These are phyloP conservation scores for Zeus faber DNA, from an alignment of 2,113 vertebrate species.

Conservation along the genomic window DNA sequence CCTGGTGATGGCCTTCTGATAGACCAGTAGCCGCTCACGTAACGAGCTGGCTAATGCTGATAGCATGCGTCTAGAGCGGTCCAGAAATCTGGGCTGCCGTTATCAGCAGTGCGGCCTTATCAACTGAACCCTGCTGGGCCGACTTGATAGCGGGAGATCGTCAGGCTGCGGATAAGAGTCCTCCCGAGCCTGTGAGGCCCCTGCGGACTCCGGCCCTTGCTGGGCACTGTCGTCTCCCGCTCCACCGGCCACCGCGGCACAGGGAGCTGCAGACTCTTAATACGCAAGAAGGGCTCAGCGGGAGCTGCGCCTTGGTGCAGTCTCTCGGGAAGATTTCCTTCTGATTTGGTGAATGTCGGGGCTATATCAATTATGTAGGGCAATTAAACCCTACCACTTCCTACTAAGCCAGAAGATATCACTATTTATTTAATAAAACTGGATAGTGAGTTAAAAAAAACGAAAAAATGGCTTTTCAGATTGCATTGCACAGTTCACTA, in stretches of 20 bases:
- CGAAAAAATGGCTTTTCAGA: no score
- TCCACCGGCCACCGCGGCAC: conserved; percentile 14
- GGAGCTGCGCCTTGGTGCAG: conserved; percentile 4
- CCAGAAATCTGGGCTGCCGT: conserved; percentile 42
- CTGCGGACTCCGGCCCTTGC: conserved; percentile 22
- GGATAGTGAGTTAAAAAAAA: no score
- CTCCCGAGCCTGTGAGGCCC: conserved; percentile 39
- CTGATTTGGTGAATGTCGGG: no score
- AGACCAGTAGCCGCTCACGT: conserved; percentile 61
- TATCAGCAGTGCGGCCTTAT: conserved; percentile 64
- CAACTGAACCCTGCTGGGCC: conserved; percentile 62
- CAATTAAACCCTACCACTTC: no score
- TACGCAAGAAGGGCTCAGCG: conserved; percentile 28
- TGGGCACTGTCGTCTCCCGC: conserved; percentile 24
- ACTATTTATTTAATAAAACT: no score
- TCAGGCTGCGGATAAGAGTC: conserved; percentile 54
- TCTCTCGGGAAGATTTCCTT: no score
- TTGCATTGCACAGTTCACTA: no score
- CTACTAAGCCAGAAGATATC: no score
- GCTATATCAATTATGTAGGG: no score
- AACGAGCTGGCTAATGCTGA: conserved; percentile 60
- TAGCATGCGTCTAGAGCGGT: conserved; percentile 38
- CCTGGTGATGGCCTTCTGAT: conserved; percentile 50
- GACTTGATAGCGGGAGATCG: conserved; percentile 51
- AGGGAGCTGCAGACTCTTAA: conserved; percentile 18